Percentiles rank a stretch among this genome's conserved stretches.
Conservation (phyloP, 1,140 invertebrate species). For the Macrosteles quadrilineatus region DNA sequence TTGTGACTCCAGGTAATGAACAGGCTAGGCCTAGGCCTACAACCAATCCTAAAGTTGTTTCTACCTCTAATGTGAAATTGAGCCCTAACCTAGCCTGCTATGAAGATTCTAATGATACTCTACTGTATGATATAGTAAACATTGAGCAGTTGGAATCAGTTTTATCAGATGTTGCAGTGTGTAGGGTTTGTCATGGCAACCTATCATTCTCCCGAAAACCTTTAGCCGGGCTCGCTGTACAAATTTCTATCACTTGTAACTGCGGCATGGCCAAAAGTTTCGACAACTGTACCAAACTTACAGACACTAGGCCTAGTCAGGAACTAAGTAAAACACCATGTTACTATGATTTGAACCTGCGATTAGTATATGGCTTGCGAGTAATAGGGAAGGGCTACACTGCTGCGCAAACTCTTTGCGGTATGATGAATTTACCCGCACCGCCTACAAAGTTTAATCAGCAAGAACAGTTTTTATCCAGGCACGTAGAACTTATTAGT, state of each 20-base stretch:
- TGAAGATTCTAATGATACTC: not conserved
- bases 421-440: constrained; percentile 30
- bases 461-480: constrained; percentile 20
- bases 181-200: not conserved
- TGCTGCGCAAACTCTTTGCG: constrained; percentile 25
- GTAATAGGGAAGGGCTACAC: constrained; percentile 22
- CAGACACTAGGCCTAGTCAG: too few relatives aligned
- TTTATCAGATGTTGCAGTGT: not conserved
- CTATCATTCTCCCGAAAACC: not conserved
- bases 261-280: not conserved
- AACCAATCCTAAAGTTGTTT: not conserved
- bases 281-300: not conserved
- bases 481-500: not conserved
- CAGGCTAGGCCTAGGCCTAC: not conserved
- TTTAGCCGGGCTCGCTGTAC: not conserved
- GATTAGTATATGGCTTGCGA: constrained; percentile 24
- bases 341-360: constrained; percentile 18
- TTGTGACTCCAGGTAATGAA: not conserved
- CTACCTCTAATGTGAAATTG: constrained; percentile 17
- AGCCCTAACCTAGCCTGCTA: constrained; percentile 5
- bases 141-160: not conserved
- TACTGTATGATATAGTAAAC: constrained; percentile 23
- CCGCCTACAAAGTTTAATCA: constrained; percentile 17
- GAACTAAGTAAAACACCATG: not conserved
- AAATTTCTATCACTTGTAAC: not conserved